A percentile compares a stretch with the other conserved stretches of the same genome.
phyloP scores from a whole-genome alignment of 2,113 vertebrate species.

The Cyanoramphus novaezelandiae region DNA sequence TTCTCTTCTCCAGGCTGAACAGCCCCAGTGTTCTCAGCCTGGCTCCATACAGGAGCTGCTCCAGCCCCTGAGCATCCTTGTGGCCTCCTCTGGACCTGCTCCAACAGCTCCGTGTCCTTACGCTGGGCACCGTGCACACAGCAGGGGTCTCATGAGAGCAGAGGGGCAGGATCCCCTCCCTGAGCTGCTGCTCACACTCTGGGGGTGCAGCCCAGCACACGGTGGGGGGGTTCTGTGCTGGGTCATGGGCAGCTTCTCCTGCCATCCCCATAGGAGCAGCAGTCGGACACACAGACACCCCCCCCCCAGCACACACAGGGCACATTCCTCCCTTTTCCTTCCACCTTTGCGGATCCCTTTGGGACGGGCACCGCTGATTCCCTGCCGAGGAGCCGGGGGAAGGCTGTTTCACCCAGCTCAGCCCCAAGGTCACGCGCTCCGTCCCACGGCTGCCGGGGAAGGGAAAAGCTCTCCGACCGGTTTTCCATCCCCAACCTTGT shows the following conservation, averaged over 20 bases:
- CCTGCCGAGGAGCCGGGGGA: background rate
- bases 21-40: no score
- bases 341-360: accelerated
- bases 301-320: background rate
- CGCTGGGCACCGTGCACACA: no score
- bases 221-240: background rate
- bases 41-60: no score
- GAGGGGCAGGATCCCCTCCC: background rate
- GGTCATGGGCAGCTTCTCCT: background rate
- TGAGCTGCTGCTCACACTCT: background rate
- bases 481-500: background rate
- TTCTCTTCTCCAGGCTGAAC: no score
- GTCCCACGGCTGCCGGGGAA: background rate
- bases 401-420: background rate
- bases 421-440: constrained; percentile 10
- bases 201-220: background rate
- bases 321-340: background rate
- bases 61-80: no score
- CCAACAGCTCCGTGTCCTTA: no score
- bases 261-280: background rate
- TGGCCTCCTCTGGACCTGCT: no score
- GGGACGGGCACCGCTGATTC: background rate
- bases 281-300: accelerated
- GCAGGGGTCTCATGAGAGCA: no score
- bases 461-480: constrained; percentile 36